Base-by-base conservation (phyloP, 2,888 invertebrate genomes). In the Slavum lentiscoides region DNA sequence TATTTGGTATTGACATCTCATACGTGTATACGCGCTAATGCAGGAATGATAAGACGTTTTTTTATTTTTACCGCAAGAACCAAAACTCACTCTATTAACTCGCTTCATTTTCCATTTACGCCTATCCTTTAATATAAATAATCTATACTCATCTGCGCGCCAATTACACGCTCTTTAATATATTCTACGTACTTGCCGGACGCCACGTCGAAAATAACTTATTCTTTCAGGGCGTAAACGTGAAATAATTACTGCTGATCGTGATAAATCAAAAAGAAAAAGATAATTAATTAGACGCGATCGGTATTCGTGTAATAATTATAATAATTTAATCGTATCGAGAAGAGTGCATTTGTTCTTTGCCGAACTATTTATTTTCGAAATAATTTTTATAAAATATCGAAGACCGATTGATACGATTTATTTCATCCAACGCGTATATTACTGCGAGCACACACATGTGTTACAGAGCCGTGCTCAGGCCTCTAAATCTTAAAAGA, bases 41-140 rank as follows among this genome's bases (percentile, higher is more conserved):
- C 37, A 59, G 68, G 30, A 69, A 76, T 76, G 76, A 76, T 68
- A 68, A 68, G 76, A 68, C 68, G 49, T 68, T 76, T 76, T 76
- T 53, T 55, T 8, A 30, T 64, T 19, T 64, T 39, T 39, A 37
- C 19, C 17, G 58, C n/a, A 43, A 43, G 69, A 53, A 49, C 30
- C 69, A 39, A 30, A 37, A 74, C 74, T 74, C 74, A 74, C 53
- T 74, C 62, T 73, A 74, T 74, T 74, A 74, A 74, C 64, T 74
- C 64, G 62, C 17, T 74, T 37, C 49, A 30, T 53, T 74, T 74
- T 64, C 74, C 74, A 64, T 55, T 64, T 74, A 74, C 53, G 74
- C 53, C 62, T 64, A 74, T 74, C 53, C 30, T 64, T n/a, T 67
- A 67, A 58, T 75, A 75, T 30, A 30, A 30, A 2, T 2, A 1